These are phyloP conservation scores for Sarcophaga peregrina DNA, from an alignment of 1,140 invertebrate genomes.

Conservation along the genomic window DNA sequence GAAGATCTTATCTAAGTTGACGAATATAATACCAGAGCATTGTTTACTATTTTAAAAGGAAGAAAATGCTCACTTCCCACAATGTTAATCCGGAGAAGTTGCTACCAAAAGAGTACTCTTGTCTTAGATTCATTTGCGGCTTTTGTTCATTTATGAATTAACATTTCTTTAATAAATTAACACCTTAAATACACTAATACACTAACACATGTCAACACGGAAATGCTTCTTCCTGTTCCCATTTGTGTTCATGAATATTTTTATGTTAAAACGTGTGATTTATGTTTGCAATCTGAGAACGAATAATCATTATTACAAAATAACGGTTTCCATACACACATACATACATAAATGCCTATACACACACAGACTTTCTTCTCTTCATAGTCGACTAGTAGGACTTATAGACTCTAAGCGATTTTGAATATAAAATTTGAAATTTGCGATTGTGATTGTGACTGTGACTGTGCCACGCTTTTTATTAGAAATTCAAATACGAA, in stretches of 20 bases:
- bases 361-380: background rate
- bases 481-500: conserved; percentile 4
- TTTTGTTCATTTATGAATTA: conserved; percentile 2
- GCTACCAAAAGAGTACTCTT: background rate
- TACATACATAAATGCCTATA: no score
- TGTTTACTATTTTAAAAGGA: no score
- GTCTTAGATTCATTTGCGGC: conserved; percentile 8
- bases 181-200: background rate
- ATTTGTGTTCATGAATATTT: conserved; percentile 15
- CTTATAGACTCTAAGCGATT: background rate
- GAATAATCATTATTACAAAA: no score
- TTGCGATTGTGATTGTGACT: no score
- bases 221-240: background rate
- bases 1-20: no score
- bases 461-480: background rate
- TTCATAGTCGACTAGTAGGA: background rate
- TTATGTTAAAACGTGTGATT: background rate
- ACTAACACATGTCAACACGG: background rate
- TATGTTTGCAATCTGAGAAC: background rate
- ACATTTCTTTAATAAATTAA: conserved; percentile 35
- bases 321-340: no score
- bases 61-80: no score
- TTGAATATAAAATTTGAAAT: background rate
- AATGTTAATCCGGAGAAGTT: no score
- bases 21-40: no score